Conservation (phyloP, 2,113 vertebrate species). For the Notiomystis cincta region DNA sequence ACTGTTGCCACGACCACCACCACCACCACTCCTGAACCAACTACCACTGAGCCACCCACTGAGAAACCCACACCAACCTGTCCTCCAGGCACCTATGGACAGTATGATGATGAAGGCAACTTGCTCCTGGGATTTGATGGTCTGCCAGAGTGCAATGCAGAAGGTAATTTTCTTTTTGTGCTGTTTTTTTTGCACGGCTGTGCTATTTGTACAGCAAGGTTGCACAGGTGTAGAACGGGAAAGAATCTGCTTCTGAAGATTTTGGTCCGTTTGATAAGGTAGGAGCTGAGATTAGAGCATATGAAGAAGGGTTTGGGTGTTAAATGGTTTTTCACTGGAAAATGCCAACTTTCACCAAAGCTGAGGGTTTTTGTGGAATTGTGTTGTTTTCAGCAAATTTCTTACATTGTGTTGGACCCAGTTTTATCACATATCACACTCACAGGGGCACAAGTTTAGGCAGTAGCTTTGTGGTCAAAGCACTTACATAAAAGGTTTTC, state of each 20-base stretch:
- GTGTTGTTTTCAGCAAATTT: background rate
- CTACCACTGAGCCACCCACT: slow-evolving; percentile 72
- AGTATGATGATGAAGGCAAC: slow-evolving; percentile 82
- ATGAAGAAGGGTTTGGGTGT: background rate
- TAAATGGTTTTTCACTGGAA: background rate
- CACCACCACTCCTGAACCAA: slow-evolving; percentile 73
- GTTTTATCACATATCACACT: background rate
- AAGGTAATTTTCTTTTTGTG: slow-evolving; percentile 77
- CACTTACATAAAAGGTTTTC: background rate
- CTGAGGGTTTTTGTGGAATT: background rate
- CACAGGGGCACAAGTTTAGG: background rate
- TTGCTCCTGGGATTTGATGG: slow-evolving; percentile 76
- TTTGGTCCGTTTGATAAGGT: background rate
- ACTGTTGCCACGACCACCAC: slow-evolving; percentile 62
- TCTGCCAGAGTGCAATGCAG: slow-evolving; percentile 83
- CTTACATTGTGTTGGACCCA: background rate
- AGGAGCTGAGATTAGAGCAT: background rate
- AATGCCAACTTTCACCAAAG: background rate
- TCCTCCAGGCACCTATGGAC: slow-evolving; percentile 83
- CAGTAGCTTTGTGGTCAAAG: background rate
- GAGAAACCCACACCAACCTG: slow-evolving; percentile 78
- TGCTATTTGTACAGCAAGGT: background rate
- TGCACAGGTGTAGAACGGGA: background rate
- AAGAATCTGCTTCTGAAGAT: background rate
- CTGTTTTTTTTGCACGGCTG: background rate